Evolutionary conservation across 2,888 invertebrate genomes (phyloP).

Genomic region (Nomada fabriciana): DNA sequence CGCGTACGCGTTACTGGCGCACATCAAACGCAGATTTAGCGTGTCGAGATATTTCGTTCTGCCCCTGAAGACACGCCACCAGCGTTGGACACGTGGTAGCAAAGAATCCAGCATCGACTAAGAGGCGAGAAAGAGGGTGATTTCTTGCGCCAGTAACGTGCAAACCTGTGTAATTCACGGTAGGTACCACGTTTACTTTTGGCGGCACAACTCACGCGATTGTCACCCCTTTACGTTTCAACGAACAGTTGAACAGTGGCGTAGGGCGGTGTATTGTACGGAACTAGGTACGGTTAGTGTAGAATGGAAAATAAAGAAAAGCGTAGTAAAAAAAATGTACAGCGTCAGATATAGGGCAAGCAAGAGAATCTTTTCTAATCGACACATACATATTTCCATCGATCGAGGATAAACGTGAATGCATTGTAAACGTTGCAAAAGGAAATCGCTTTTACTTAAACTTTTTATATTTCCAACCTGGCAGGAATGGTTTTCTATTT

Average conservation of each 20-base stretch:
- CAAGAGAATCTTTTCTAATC: not conserved
- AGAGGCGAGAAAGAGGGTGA: not conserved
- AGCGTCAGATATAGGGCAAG: not conserved
- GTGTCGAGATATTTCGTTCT: slow-evolving; percentile 46
- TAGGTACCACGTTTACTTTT: slow-evolving; percentile 24
- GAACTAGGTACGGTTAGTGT: too few species aligned
- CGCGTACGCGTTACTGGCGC: slow-evolving; percentile 63
- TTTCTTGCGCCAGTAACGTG: not conserved
- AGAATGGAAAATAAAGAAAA: not conserved
- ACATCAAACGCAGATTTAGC: slow-evolving; percentile 68
- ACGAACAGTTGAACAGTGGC: slow-evolving; percentile 24
- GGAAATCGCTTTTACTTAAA: not conserved
- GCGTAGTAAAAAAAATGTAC: too few species aligned
- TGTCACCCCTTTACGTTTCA: slow-evolving; percentile 6
- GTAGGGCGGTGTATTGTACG: not conserved
- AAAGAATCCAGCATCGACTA: not conserved
- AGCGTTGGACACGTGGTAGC: not conserved
- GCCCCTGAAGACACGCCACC: slow-evolving; percentile 44
- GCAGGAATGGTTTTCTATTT: slow-evolving; percentile 51
- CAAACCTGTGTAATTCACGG: not conserved
- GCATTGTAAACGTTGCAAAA: not conserved
- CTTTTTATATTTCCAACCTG: not conserved
- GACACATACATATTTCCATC: too few species aligned
- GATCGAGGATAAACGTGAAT: not conserved
- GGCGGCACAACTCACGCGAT: slow-evolving; percentile 13